Conservation (phyloP, 2,797 vertebrate genomes). For the Ptychadena robeensis region DNA sequence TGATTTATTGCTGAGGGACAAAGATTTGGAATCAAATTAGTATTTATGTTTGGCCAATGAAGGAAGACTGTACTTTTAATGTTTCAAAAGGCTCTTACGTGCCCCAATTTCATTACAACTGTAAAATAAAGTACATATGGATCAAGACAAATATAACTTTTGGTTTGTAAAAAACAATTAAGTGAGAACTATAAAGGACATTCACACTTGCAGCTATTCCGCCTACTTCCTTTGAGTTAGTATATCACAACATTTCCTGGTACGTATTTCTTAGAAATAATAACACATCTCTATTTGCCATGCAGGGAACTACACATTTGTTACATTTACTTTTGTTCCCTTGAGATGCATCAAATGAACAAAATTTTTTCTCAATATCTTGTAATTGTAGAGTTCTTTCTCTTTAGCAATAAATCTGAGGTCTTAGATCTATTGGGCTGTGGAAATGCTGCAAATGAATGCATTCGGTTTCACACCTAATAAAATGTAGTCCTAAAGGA, state of each 20-base stretch:
- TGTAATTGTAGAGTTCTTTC: neutral
- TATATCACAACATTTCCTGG: neutral
- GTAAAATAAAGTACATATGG: neutral
- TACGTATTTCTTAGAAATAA: neutral
- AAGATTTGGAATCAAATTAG: neutral
- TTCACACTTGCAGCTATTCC: neutral
- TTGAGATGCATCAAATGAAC: neutral
- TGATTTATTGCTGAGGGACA: neutral
- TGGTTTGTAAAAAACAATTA: neutral
- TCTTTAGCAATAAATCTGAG: neutral
- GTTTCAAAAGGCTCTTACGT: neutral
- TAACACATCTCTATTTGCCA: neutral
- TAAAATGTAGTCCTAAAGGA: neutral
- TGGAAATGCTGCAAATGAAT: neutral
- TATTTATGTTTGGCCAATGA: neutral
- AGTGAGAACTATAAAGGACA: neutral
- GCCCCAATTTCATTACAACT: no score
- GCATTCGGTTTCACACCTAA: neutral
- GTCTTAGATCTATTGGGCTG: conserved; percentile 9
- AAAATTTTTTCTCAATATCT: neutral
- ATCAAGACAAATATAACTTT: neutral
- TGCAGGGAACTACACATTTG: neutral
- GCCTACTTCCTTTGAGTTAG: neutral
- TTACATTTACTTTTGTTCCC: neutral
- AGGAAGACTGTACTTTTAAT: neutral